Percentiles rank a stretch among this genome's conserved stretches.
phyloP scores from a whole-genome alignment of 1,140 invertebrate genomes.

The Bombus fervidus region DNA sequence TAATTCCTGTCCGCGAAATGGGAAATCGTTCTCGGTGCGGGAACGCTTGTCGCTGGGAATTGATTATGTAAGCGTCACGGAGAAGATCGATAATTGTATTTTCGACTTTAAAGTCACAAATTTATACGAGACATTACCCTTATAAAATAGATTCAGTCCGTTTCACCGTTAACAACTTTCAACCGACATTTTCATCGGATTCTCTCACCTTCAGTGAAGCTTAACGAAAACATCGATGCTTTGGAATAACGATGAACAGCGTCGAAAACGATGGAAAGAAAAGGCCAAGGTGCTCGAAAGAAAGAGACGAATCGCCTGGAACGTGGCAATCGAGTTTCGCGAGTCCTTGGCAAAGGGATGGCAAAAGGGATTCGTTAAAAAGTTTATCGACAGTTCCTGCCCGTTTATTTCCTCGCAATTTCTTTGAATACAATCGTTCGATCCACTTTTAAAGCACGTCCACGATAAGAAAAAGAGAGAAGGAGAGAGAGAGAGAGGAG shows the following conservation, averaged over 20 bases:
- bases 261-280: background rate
- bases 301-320: conserved; percentile 1
- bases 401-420: conserved; percentile 64
- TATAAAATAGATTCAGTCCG: background rate
- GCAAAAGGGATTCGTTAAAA: conserved; percentile 65
- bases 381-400: conserved; percentile 61
- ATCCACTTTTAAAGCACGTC: conserved; percentile 38
- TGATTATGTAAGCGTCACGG: background rate
- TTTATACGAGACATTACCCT: background rate
- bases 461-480: background rate
- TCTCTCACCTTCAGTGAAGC: too few relatives aligned
- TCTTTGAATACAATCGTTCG: conserved; percentile 58
- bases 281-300: background rate
- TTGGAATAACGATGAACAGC: background rate
- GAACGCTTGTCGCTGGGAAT: background rate
- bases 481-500: background rate
- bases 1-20: conserved; percentile 36
- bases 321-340: conserved; percentile 47
- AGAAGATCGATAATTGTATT: background rate
- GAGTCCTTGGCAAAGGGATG: conserved; percentile 33
- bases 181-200: background rate
- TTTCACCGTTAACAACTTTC: background rate
- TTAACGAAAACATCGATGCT: background rate
- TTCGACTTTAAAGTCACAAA: background rate
- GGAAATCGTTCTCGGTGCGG: conserved; percentile 19